Conservation (phyloP, 2,888 invertebrate species). For the Gastrophysa polygoni region DNA sequence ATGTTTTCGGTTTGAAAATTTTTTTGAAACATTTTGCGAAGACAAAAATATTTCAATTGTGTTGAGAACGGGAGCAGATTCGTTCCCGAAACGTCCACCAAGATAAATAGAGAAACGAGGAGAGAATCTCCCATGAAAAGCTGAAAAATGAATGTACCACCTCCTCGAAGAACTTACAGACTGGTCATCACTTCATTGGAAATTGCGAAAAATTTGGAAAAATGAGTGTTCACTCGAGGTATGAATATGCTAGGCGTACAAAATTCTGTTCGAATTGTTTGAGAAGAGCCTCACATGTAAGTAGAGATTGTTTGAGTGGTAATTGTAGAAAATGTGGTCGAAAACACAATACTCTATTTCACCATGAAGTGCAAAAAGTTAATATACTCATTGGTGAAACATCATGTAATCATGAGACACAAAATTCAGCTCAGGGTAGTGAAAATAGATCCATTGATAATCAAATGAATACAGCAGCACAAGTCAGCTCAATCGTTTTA, state of each 20-base stretch:
- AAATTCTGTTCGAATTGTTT: constrained; percentile 6
- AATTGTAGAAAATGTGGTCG: constrained; percentile 2
- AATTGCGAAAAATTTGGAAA: constrained; percentile 9
- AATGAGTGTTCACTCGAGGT: constrained; percentile 7
- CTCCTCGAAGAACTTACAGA: too few relatives aligned
- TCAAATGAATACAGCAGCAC: neutral
- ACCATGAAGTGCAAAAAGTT: neutral
- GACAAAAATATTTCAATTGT: too few relatives aligned
- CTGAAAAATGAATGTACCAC: too few relatives aligned
- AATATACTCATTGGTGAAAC: neutral
- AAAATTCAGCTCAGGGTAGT: neutral
- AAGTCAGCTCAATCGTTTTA: neutral
- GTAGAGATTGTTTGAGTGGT: neutral
- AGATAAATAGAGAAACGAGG: too few relatives aligned
- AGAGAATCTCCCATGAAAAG: too few relatives aligned
- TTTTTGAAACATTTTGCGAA: too few relatives aligned
- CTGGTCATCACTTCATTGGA: neutral
- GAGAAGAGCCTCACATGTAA: neutral
- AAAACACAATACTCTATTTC: constrained; percentile 2
- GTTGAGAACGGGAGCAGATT: too few relatives aligned
- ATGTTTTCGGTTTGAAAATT: too few relatives aligned
- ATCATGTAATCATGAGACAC: neutral
- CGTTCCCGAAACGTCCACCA: too few relatives aligned
- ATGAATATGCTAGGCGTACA: neutral
- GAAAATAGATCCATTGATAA: neutral